These are phyloP conservation scores for Ciconia maguari DNA, from an alignment of 2,113 vertebrate species.

Conservation along the genomic window DNA sequence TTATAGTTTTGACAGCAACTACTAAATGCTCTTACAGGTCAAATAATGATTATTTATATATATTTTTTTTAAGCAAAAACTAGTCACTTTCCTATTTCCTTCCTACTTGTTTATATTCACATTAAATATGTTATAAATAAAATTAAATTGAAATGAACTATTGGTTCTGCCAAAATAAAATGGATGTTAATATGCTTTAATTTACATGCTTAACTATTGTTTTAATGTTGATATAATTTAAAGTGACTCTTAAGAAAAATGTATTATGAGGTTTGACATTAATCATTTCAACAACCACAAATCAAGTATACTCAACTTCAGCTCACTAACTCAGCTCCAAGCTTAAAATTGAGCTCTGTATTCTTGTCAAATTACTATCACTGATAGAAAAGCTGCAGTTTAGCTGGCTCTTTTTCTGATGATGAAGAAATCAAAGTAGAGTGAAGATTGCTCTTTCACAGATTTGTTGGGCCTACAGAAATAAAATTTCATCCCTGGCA, in stretches of 20 bases:
- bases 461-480: not conserved
- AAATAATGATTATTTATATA: not conserved
- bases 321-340: not conserved
- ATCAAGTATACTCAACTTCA: not conserved
- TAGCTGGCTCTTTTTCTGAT: not conserved
- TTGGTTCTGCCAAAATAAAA: not conserved
- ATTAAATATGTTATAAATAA: not conserved
- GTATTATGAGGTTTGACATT: not conserved
- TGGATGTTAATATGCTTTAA: conserved; percentile 23
- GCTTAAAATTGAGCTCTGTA: not conserved
- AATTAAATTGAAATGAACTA: conserved; percentile 20
- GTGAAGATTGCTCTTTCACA: not conserved
- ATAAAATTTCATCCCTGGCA: not conserved
- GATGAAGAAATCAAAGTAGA: not conserved
- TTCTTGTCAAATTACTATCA: not conserved
- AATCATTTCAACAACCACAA: not conserved
- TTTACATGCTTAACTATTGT: not conserved
- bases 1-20: not conserved
- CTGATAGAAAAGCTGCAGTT: not conserved
- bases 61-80: not conserved
- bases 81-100: not conserved
- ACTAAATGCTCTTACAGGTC: not conserved
- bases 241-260: not conserved
- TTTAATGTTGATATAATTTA: not conserved
- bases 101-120: not conserved